Percentiles rank a stretch among this genome's conserved stretches.
Evolutionary conservation across 1,140 invertebrate genomes (phyloP).

Genomic region (Drosophila parabipectinata): DNA sequence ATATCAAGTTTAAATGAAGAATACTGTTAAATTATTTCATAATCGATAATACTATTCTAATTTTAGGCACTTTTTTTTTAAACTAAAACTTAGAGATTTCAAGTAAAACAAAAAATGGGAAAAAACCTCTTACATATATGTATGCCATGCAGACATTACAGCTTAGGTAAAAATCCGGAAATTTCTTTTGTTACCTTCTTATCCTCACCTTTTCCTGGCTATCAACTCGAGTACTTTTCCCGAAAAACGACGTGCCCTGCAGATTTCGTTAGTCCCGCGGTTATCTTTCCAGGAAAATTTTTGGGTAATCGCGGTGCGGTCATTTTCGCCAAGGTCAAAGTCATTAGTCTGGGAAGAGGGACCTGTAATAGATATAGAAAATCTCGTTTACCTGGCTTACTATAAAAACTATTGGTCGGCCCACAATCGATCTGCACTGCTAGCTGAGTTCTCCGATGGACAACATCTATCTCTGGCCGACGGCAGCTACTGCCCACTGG

Average conservation of each 20-base stretch:
- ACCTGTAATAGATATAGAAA: background rate
- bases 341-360: constrained; percentile 51
- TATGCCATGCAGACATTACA: background rate
- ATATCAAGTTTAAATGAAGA: no score
- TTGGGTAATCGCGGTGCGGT: constrained; percentile 32
- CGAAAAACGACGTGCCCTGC: constrained; percentile 9
- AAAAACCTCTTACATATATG: background rate
- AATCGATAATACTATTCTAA: no score
- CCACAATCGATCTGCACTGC: constrained; percentile 58
- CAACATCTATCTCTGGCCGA: constrained; percentile 35
- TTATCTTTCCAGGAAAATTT: constrained; percentile 48
- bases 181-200: constrained; percentile 12
- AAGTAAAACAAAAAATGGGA: no score
- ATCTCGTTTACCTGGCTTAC: constrained; percentile 42
- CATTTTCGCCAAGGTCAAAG: constrained; percentile 64
- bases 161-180: background rate
- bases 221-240: constrained; percentile 9
- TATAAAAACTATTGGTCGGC: constrained; percentile 52
- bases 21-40: no score
- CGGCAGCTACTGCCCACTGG: constrained; percentile 3
- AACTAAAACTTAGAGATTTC: background rate
- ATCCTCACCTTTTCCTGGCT: constrained; percentile 5
- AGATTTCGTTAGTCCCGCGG: background rate
- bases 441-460: constrained; percentile 47
- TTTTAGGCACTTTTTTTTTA: background rate